These are phyloP conservation scores for Synergus umbraculus DNA, from an alignment of 2,888 invertebrate species.

Conservation along the genomic window DNA sequence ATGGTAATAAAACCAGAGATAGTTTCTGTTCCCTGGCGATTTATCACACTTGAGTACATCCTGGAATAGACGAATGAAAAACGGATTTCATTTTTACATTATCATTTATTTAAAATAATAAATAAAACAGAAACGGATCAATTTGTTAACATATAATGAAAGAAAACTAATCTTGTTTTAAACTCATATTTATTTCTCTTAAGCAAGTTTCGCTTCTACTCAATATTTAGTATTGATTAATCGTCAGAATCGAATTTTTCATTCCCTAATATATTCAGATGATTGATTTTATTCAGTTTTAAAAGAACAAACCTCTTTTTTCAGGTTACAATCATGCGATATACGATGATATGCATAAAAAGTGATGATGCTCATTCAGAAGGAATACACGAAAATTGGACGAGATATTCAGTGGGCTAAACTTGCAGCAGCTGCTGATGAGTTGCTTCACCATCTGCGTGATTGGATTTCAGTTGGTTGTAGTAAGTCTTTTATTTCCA, in stretches of 20 bases:
- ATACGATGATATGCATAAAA: conserved; percentile 40
- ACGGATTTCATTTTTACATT: not conserved
- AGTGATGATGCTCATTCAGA: conserved; percentile 42
- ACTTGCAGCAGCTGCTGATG: conserved; percentile 62
- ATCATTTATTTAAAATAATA: not conserved
- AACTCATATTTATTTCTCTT: not conserved
- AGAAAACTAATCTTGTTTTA: not conserved
- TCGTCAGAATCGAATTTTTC: not conserved
- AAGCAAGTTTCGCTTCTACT: not conserved
- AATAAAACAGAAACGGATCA: not conserved
- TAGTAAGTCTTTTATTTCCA: conserved; percentile 43
- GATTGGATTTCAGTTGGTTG: conserved; percentile 64
- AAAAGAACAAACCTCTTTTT: conserved; percentile 21
- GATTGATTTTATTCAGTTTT: not conserved
- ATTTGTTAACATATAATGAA: not conserved
- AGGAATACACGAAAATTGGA: conserved; percentile 59
- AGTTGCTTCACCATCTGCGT: conserved; percentile 67
- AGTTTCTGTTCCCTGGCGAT: conserved; percentile 22
- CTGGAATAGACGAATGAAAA: conserved; percentile 4
- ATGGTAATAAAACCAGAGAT: conserved; percentile 28
- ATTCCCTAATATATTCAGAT: not conserved
- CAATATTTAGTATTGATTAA: not conserved
- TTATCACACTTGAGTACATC: conserved; percentile 31
- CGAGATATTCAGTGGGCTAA: conserved; percentile 59
- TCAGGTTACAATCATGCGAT: conserved; percentile 4